Evolutionary conservation across 2,888 invertebrate species (phyloP).

Genomic region (Orthonevra nobilis): DNA sequence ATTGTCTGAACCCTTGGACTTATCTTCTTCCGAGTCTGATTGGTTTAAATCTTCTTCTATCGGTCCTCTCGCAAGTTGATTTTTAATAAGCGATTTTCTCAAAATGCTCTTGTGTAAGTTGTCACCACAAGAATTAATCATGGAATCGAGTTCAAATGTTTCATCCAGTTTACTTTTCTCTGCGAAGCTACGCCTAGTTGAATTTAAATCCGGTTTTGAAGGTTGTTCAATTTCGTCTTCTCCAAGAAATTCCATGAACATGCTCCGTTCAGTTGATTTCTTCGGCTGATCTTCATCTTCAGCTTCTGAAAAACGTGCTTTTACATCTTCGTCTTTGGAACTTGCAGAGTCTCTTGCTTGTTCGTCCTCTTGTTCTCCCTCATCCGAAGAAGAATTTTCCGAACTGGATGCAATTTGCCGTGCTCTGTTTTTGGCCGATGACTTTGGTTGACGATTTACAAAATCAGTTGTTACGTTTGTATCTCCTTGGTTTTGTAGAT

Average conservation of each 20-base stretch:
- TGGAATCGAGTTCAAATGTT: slow-evolving; percentile 47
- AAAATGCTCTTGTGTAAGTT: slow-evolving; percentile 24
- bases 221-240: slow-evolving; percentile 6
- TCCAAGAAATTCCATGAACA: slow-evolving; percentile 29
- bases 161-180: slow-evolving; percentile 48
- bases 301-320: slow-evolving; percentile 20
- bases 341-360: not conserved
- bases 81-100: slow-evolving; percentile 39
- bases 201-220: not conserved
- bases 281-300: slow-evolving; percentile 21
- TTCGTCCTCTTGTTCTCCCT: not conserved
- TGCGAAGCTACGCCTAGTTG: slow-evolving; percentile 12
- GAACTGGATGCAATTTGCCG: too few relatives aligned
- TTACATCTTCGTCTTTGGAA: not conserved
- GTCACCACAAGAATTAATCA: slow-evolving; percentile 4
- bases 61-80: not conserved
- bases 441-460: too few relatives aligned
- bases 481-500: too few relatives aligned
- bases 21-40: not conserved
- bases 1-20: not conserved
- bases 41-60: not conserved
- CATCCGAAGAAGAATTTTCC: too few relatives aligned
- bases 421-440: too few relatives aligned
- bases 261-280: slow-evolving; percentile 1
- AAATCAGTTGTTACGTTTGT: too few relatives aligned